Evolutionary conservation across 2,113 vertebrate species (phyloP).

Genomic region (Sceloporus undulatus): DNA sequence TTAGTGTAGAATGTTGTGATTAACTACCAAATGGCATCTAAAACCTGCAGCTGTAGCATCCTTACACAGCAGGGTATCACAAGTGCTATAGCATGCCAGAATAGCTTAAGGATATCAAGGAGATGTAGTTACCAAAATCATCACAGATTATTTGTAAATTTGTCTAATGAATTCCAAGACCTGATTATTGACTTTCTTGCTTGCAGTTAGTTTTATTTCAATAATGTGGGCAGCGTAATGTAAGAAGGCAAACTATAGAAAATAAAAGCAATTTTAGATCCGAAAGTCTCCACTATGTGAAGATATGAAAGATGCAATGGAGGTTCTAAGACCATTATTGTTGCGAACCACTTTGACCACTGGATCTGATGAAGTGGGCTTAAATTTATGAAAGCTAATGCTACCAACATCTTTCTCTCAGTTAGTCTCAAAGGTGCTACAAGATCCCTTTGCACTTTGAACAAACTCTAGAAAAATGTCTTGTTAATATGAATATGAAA

Average conservation of each 20-base stretch:
- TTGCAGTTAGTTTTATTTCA: slow-evolving; percentile 56
- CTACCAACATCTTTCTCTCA: too few species aligned
- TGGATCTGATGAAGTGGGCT: too few species aligned
- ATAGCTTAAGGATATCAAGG: slow-evolving; percentile 64
- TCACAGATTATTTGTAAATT: slow-evolving; percentile 74
- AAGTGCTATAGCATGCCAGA: slow-evolving; percentile 73
- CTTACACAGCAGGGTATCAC: slow-evolving; percentile 76
- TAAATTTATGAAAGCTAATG: too few species aligned
- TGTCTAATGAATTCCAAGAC: slow-evolving; percentile 68
- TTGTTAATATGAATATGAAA: not conserved
- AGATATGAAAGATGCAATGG: slow-evolving; percentile 32
- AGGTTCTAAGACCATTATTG: not conserved
- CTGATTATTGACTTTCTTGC: slow-evolving; percentile 52
- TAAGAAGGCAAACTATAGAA: slow-evolving; percentile 6
- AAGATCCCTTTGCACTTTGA: not conserved
- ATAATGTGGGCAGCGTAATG: slow-evolving; percentile 29
- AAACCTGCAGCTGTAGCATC: slow-evolving; percentile 69
- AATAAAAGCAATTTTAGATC: fast-evolving
- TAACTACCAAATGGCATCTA: slow-evolving; percentile 71
- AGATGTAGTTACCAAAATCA: slow-evolving; percentile 56
- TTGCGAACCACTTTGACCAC: not conserved
- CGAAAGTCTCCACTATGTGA: slow-evolving; percentile 7
- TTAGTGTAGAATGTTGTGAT: slow-evolving; percentile 62
- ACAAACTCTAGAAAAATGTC: not conserved
- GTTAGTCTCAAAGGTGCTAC: too few species aligned